phyloP scores from a whole-genome alignment of 2,113 vertebrate genomes.

The Saccopteryx bilineata region DNA sequence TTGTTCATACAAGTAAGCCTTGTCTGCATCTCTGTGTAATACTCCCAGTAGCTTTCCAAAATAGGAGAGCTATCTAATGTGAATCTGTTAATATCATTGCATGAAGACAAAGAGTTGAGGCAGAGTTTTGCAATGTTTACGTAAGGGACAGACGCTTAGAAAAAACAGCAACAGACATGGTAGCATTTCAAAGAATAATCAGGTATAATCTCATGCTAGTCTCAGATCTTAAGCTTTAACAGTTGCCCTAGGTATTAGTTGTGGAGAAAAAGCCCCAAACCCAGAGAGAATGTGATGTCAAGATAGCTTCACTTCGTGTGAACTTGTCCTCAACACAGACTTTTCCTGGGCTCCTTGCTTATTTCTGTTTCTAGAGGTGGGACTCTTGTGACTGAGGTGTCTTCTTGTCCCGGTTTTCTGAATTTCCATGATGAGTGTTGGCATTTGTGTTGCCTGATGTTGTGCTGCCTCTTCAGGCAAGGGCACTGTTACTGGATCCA shows the following conservation, averaged over 20 bases:
- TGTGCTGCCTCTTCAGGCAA: not conserved
- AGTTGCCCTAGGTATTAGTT: not conserved
- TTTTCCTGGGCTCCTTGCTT: not conserved
- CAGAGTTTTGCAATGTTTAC: not conserved
- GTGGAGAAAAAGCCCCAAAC: not conserved
- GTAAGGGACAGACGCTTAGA: not conserved
- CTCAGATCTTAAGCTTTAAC: constrained; percentile 5
- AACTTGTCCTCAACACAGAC: not conserved
- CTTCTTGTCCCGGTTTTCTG: not conserved
- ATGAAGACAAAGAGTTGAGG: not conserved
- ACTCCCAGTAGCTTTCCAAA: not conserved
- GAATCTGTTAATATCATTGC: not conserved
- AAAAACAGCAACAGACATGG: not conserved
- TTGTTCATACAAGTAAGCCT: not conserved
- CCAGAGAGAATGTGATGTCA: not conserved
- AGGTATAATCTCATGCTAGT: not conserved
- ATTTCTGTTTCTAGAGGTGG: not conserved
- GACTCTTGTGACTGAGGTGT: not conserved
- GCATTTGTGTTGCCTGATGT: not conserved
- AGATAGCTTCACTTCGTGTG: not conserved
- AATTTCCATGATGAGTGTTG: not conserved
- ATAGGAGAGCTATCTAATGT: not conserved
- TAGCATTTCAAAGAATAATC: not conserved
- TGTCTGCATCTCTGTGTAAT: not conserved
- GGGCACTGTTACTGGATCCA: not conserved